Conservation (phyloP, 2,113 vertebrate genomes). For the Lates calcarifer region DNA sequence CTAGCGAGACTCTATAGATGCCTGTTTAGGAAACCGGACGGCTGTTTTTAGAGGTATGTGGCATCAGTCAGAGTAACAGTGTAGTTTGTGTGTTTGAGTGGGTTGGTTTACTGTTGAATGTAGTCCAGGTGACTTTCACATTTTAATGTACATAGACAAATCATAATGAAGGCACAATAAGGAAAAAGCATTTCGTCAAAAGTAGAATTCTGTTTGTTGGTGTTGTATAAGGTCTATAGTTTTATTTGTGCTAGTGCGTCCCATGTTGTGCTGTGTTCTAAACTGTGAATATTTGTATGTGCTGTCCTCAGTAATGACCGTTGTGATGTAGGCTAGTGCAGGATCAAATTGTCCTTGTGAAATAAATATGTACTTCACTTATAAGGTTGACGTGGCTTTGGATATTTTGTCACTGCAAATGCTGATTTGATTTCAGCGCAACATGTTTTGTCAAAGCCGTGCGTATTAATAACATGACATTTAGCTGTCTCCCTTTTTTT, state of each 20-base stretch:
- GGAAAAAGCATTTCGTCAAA: conserved; percentile 73
- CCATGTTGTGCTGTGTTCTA: conserved; percentile 81
- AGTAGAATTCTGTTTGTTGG: conserved; percentile 68
- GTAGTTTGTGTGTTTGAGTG: conserved; percentile 78
- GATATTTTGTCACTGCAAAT: conserved; percentile 54
- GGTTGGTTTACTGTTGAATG: conserved; percentile 81
- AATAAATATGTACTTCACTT: conserved; percentile 84
- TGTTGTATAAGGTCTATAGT: conserved; percentile 75
- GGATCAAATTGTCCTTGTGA: conserved; percentile 81
- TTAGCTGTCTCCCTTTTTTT: neutral
- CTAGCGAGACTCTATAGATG: conserved; percentile 74
- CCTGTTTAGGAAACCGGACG: conserved; percentile 59
- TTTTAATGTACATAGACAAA: conserved; percentile 81
- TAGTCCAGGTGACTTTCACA: conserved; percentile 81
- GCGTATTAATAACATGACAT: neutral
- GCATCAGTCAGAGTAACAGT: conserved; percentile 73
- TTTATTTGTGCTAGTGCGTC: conserved; percentile 79
- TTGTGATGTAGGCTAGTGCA: conserved; percentile 79
- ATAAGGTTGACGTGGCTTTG: conserved; percentile 66
- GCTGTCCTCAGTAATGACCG: conserved; percentile 80
- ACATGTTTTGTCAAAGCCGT: conserved; percentile 19
- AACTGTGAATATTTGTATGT: conserved; percentile 87
- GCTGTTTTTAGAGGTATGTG: conserved; percentile 64
- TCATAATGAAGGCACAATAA: conserved; percentile 84
- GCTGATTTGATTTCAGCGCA: conserved; percentile 22